Conservation (phyloP, 2,113 vertebrate genomes). For the Morone chrysops region DNA sequence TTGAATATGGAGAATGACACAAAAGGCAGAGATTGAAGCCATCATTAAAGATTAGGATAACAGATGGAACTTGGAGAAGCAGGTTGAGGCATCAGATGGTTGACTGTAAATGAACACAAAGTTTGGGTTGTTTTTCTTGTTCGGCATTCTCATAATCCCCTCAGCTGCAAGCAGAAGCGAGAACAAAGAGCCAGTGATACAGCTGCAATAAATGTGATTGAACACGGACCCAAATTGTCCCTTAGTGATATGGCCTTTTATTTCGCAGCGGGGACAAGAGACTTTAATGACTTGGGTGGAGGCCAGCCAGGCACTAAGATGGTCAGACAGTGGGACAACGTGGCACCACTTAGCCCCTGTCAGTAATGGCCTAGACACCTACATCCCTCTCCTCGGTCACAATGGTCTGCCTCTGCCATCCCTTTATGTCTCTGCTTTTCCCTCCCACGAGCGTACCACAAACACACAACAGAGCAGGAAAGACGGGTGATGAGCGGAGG, state of each 20-base stretch:
- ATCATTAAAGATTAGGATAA: slow-evolving; percentile 17
- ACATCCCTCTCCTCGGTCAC: slow-evolving; percentile 65
- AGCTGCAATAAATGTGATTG: slow-evolving; percentile 69
- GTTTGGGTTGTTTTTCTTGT: slow-evolving; percentile 24
- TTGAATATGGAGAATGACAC: slow-evolving; percentile 1
- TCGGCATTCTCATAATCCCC: slow-evolving; percentile 31
- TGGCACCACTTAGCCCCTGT: slow-evolving; percentile 79
- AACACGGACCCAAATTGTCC: slow-evolving; percentile 63
- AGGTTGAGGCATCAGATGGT: slow-evolving; percentile 10
- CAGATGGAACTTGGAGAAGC: slow-evolving; percentile 11
- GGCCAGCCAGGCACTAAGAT: slow-evolving; percentile 67
- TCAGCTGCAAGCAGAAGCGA: slow-evolving; percentile 23
- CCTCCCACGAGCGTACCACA: slow-evolving; percentile 23
- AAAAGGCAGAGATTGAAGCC: slow-evolving; percentile 19
- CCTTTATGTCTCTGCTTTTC: slow-evolving; percentile 26
- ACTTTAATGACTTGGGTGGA: slow-evolving; percentile 80
- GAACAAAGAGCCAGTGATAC: slow-evolving; percentile 61
- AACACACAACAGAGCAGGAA: slow-evolving; percentile 33
- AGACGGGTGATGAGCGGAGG: slow-evolving; percentile 1
- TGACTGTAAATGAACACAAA: not conserved
- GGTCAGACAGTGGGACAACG: slow-evolving; percentile 68
- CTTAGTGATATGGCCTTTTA: slow-evolving; percentile 70
- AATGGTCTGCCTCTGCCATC: slow-evolving; percentile 44
- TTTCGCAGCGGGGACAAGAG: slow-evolving; percentile 70
- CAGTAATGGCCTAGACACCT: slow-evolving; percentile 71